Percentiles rank a stretch among this genome's conserved stretches.
Evolutionary conservation across 1,140 invertebrate genomes (phyloP).

Genomic region (Pseudoatta argentina): DNA sequence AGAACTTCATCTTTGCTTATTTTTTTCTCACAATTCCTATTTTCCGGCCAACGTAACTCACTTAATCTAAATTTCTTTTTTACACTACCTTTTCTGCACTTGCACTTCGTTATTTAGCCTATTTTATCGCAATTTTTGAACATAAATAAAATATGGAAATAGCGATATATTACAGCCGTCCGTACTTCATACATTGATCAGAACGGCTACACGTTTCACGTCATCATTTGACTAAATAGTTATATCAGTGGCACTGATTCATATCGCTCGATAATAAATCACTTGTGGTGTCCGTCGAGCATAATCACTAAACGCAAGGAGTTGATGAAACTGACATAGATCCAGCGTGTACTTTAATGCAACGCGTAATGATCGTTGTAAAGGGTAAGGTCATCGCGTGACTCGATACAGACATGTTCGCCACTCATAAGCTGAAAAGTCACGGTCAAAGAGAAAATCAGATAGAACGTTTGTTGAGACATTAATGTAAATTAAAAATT

Average conservation of each 20-base stretch:
- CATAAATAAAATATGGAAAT: background rate
- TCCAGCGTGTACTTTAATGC: slow-evolving; percentile 26
- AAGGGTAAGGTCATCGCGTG: slow-evolving; percentile 73
- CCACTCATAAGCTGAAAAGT: slow-evolving; percentile 35
- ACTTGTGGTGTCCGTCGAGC: background rate
- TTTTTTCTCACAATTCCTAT: background rate
- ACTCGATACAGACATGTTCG: slow-evolving; percentile 50
- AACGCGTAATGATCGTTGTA: slow-evolving; percentile 44
- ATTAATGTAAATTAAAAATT: background rate
- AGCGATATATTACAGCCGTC: background rate
- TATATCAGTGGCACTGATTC: background rate
- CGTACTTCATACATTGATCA: background rate
- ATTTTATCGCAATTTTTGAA: background rate
- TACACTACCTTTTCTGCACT: background rate
- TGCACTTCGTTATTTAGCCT: background rate
- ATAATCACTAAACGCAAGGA: slow-evolving; percentile 17
- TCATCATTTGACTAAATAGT: slow-evolving; percentile 14
- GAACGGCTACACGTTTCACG: background rate
- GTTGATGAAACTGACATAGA: slow-evolving; percentile 27
- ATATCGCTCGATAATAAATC: background rate
- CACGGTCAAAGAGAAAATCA: slow-evolving; percentile 10
- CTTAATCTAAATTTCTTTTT: slow-evolving; percentile 1
- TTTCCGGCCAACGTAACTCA: background rate
- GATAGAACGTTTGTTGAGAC: background rate
- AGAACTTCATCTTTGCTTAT: background rate